phyloP scores from a whole-genome alignment of 2,113 vertebrate species.

The Pelecanoides urinatrix region DNA sequence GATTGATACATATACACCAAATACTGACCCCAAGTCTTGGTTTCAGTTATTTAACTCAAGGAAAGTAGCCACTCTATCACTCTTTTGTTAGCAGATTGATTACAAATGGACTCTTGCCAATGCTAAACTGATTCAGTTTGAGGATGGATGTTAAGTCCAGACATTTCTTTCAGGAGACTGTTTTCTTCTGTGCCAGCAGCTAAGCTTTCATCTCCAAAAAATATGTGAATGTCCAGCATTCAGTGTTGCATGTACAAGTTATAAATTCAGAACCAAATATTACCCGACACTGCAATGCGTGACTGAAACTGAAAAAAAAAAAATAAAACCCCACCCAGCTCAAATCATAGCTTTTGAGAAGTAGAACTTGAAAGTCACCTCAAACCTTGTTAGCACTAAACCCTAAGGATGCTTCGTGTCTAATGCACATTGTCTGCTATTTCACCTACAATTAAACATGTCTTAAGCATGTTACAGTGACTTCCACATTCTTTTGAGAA shows the following conservation, averaged over 20 bases:
- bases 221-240: neutral
- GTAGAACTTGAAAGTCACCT: neutral
- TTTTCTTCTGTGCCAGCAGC: neutral
- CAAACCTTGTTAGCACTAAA: neutral
- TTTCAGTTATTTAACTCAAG: conserved; percentile 18
- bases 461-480: neutral
- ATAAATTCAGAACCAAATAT: neutral
- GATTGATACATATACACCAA: neutral
- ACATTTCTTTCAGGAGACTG: neutral
- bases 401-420: neutral
- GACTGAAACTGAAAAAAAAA: neutral
- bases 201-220: neutral
- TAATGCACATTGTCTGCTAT: neutral
- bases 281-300: neutral
- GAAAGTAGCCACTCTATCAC: neutral
- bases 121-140: neutral
- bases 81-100: neutral
- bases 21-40: neutral
- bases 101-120: neutral
- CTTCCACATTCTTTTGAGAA: neutral
- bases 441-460: neutral
- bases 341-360: neutral
- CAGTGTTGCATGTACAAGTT: neutral
- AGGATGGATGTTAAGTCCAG: neutral
- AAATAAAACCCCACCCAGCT: neutral